A percentile compares a stretch with the other conserved stretches of the same genome.
These are phyloP conservation scores for Rachycentron canadum DNA, from an alignment of 2,797 vertebrate genomes.

Conservation along the genomic window DNA sequence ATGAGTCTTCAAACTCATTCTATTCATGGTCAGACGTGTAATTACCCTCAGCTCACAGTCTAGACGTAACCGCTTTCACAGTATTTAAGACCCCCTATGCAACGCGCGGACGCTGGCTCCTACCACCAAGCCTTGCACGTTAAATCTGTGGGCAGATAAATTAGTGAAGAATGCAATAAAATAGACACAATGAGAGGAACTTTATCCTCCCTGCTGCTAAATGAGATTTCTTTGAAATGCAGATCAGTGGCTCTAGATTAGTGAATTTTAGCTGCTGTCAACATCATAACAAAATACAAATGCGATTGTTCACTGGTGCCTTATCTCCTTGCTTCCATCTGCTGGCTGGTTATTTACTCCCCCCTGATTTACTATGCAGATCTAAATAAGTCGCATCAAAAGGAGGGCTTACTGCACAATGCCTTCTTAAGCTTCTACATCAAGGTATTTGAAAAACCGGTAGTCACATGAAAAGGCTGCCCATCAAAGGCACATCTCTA, in stretches of 20 bases:
- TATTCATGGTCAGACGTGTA: conserved; percentile 98
- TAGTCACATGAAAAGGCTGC: conserved; percentile 96
- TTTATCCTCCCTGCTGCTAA: conserved; percentile 99
- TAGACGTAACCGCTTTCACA: conserved; percentile 98
- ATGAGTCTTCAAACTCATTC: conserved; percentile 94
- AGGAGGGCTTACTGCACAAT: conserved; percentile 99
- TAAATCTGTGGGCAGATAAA: conserved; percentile 99
- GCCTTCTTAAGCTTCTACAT: conserved; percentile 99
- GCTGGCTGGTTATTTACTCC: conserved; percentile 99
- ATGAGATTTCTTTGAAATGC: conserved; percentile 99
- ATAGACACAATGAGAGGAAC: conserved; percentile 98
- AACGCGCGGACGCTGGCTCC: conserved; percentile 91
- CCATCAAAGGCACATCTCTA: conserved; percentile 99
- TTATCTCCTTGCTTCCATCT: conserved; percentile 99
- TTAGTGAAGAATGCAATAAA: conserved; percentile 99
- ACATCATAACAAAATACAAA: conserved; percentile 99
- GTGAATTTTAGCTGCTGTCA: conserved; percentile 99
- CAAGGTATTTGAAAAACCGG: conserved; percentile 99
- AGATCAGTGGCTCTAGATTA: conserved; percentile 99
- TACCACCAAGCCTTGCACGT: conserved; percentile 81
- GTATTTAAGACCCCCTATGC: conserved; percentile 95
- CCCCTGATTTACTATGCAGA: conserved; percentile 99
- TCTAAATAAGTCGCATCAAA: conserved; percentile 99
- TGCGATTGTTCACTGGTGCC: conserved; percentile 97
- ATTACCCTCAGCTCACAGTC: conserved; percentile 98